A percentile compares a stretch with the other conserved stretches of the same genome.
Evolutionary conservation across 2,888 invertebrate species (phyloP).

Genomic region (Ormia ochracea): DNA sequence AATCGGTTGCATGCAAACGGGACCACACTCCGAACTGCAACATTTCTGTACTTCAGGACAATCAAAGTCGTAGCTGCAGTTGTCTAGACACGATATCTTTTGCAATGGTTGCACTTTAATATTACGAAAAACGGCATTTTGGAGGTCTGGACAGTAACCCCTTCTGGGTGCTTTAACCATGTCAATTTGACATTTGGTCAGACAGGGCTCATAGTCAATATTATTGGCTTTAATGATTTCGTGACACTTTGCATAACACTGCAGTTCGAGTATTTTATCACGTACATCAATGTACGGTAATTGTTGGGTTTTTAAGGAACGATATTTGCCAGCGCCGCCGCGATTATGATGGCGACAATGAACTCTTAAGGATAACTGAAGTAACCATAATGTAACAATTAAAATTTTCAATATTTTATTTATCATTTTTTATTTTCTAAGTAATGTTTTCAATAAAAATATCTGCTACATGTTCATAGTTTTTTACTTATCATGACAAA

Average conservation of each 20-base stretch:
- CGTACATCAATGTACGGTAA: slow-evolving; percentile 69
- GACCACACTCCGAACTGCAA: slow-evolving; percentile 82
- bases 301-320: slow-evolving; percentile 52
- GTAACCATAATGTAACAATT: slow-evolving; percentile 49
- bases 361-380: slow-evolving; percentile 40
- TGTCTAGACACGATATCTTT: slow-evolving; percentile 70
- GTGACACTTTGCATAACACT: slow-evolving; percentile 73
- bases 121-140: slow-evolving; percentile 59
- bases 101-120: slow-evolving; percentile 65
- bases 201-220: slow-evolving; percentile 65
- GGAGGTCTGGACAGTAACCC: slow-evolving; percentile 71
- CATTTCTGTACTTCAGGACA: slow-evolving; percentile 84
- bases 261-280: slow-evolving; percentile 74
- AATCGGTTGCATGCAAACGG: slow-evolving; percentile 82
- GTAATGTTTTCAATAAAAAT: not conserved
- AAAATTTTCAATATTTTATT: slow-evolving; percentile 41
- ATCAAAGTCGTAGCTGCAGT: slow-evolving; percentile 79
- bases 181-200: slow-evolving; percentile 69
- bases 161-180: slow-evolving; percentile 69
- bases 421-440: slow-evolving; percentile 34
- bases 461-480: slow-evolving; percentile 22
- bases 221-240: slow-evolving; percentile 40
- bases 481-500: not conserved
- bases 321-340: slow-evolving; percentile 39
- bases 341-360: slow-evolving; percentile 53